Percentiles rank a stretch among this genome's conserved stretches.
These are phyloP conservation scores for Aricia agestis DNA, from an alignment of 1,140 invertebrate species.

Conservation along the genomic window DNA sequence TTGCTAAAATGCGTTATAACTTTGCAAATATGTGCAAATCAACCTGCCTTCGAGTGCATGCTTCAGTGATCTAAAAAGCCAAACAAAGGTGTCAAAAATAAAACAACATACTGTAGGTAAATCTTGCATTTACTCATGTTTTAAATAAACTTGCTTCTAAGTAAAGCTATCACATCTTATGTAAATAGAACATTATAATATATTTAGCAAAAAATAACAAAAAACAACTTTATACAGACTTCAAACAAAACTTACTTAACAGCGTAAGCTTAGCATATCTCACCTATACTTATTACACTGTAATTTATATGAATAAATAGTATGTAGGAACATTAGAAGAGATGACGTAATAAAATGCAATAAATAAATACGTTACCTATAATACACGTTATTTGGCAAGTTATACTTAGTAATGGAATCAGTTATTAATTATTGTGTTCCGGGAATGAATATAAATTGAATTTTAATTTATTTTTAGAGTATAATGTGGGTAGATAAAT, in stretches of 20 bases:
- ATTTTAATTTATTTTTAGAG: not conserved
- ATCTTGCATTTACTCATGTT: constrained; percentile 64
- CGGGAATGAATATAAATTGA: constrained; percentile 42
- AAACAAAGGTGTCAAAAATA: constrained; percentile 63
- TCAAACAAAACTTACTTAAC: constrained; percentile 43
- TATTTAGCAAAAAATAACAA: constrained; percentile 66
- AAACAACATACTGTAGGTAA: constrained; percentile 62
- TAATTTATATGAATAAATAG: constrained; percentile 41
- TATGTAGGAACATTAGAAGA: constrained; percentile 63
- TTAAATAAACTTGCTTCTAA: constrained; percentile 71
- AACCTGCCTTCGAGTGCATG: constrained; percentile 28
- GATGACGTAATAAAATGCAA: constrained; percentile 46
- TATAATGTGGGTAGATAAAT: not conserved
- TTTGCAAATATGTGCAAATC: constrained; percentile 10
- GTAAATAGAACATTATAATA: constrained; percentile 44
- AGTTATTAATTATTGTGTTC: constrained; percentile 16
- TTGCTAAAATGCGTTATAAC: not conserved
- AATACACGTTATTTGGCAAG: constrained; percentile 60
- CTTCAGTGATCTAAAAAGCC: constrained; percentile 43
- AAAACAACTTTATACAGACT: constrained; percentile 59
- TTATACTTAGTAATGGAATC: constrained; percentile 41
- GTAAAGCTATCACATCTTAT: constrained; percentile 74
- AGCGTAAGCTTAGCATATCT: constrained; percentile 47
- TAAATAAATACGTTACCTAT: constrained; percentile 38
- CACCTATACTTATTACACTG: constrained; percentile 41